Conservation (phyloP, 2,797 vertebrate genomes). For the Astyanax mexicanus region DNA sequence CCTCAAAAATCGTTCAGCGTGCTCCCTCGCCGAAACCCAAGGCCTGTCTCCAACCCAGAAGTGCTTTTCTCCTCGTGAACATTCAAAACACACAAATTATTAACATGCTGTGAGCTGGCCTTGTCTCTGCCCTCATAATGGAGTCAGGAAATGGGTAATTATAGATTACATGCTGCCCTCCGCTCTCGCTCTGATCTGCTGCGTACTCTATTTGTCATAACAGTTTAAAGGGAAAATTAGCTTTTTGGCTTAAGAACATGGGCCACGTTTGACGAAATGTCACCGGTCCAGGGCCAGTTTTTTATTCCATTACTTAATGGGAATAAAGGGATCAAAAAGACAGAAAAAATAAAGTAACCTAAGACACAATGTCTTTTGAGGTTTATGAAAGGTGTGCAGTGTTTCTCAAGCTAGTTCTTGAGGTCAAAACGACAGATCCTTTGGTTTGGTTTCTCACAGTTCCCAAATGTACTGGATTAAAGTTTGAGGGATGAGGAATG, state of each 20-base stretch:
- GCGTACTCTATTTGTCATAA: slow-evolving; percentile 26
- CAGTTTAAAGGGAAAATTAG: slow-evolving; percentile 32
- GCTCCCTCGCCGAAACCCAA: background rate
- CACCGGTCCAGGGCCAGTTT: background rate
- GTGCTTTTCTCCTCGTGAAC: slow-evolving; percentile 37
- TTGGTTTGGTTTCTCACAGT: too few relatives aligned
- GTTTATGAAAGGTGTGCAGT: background rate
- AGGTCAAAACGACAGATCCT: background rate
- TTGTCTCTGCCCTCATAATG: slow-evolving; percentile 44
- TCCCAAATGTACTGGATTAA: too few relatives aligned
- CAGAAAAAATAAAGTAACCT: background rate
- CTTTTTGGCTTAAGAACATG: slow-evolving; percentile 1
- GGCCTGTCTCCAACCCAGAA: slow-evolving; percentile 5
- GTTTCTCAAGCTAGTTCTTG: too few relatives aligned
- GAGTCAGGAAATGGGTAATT: slow-evolving; percentile 49
- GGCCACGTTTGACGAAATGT: background rate
- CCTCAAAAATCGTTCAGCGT: background rate
- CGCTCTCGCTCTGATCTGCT: slow-evolving; percentile 10
- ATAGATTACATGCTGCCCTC: slow-evolving; percentile 35
- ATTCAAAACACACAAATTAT: slow-evolving; percentile 50
- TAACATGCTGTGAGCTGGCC: slow-evolving; percentile 27
- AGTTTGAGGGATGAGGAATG: too few relatives aligned
- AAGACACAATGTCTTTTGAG: background rate
- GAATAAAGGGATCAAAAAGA: background rate
- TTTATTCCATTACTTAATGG: background rate